phyloP scores from a whole-genome alignment of 2,113 vertebrate genomes.

The Protomyctophum bolini region DNA sequence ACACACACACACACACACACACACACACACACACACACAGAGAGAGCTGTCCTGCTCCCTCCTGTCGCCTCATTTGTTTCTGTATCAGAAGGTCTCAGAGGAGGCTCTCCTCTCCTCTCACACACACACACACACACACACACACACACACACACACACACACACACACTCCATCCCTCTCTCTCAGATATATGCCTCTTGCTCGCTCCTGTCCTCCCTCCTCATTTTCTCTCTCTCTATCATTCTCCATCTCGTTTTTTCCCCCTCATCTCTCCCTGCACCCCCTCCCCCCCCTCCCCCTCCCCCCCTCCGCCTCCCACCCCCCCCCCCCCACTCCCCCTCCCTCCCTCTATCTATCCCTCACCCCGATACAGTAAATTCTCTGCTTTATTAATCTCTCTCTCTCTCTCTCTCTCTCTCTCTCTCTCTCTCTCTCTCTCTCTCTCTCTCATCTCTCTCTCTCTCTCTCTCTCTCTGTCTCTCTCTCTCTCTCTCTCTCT shows the following conservation, averaged over 20 bases:
- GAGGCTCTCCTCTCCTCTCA: slow-evolving; percentile 44
- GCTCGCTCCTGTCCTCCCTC: slow-evolving; percentile 4
- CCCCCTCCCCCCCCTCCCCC: slow-evolving; percentile 10
- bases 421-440: slow-evolving; percentile 3
- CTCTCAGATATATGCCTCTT: background rate
- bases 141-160: too few relatives aligned
- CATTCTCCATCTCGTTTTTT: slow-evolving; percentile 21
- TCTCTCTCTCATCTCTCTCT: slow-evolving; percentile 2
- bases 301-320: slow-evolving; percentile 26
- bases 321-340: slow-evolving; percentile 14
- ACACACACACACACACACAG: background rate
- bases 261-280: slow-evolving; percentile 30
- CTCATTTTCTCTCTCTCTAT: slow-evolving; percentile 23
- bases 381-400: slow-evolving; percentile 42
- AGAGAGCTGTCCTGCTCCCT: slow-evolving; percentile 68
- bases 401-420: slow-evolving; percentile 23
- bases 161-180: slow-evolving; percentile 11
- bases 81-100: slow-evolving; percentile 65
- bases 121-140: too few relatives aligned
- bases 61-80: slow-evolving; percentile 73
- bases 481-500: slow-evolving; percentile 24
- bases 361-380: slow-evolving; percentile 28
- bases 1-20: slow-evolving; percentile 7
- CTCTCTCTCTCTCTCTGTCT: background rate
- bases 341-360: slow-evolving; percentile 21